Evolutionary conservation across 2,888 invertebrate species (phyloP).

Genomic region (Coleophora deauratella): DNA sequence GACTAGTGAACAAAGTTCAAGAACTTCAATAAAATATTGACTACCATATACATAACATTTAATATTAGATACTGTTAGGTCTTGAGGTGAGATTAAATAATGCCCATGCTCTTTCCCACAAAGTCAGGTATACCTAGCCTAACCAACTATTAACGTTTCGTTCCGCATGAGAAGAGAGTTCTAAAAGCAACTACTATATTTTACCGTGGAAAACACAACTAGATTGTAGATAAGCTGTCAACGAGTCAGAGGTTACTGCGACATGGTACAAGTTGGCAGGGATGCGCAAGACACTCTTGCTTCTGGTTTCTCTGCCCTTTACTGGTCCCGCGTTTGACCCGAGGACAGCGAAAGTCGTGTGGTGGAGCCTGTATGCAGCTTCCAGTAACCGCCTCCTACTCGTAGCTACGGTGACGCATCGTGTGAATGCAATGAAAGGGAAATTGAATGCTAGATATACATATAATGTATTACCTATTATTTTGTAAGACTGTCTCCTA

Average conservation of each 20-base stretch:
- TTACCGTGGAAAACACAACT: neutral
- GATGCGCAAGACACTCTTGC: constrained; percentile 25
- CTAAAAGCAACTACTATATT: neutral
- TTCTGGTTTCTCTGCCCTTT: constrained; percentile 51
- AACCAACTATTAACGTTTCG: neutral
- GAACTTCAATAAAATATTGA: too few species aligned
- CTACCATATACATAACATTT: too few species aligned
- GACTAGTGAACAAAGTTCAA: too few species aligned
- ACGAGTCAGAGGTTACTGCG: constrained; percentile 38
- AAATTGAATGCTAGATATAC: constrained; percentile 18
- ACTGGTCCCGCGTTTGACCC: constrained; percentile 37
- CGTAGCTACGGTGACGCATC: constrained; percentile 19
- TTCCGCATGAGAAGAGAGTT: neutral
- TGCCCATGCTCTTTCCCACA: too few species aligned
- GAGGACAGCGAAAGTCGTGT: constrained; percentile 36
- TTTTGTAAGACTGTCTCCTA: neutral
- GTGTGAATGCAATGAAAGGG: constrained; percentile 10
- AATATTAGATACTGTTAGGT: too few species aligned
- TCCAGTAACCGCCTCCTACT: constrained; percentile 31
- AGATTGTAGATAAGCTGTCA: constrained; percentile 11
- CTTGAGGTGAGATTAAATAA: too few species aligned
- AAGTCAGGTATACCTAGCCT: too few species aligned
- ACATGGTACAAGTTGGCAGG: constrained; percentile 25
- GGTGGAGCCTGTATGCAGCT: constrained; percentile 30
- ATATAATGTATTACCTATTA: neutral